These are phyloP conservation scores for Phrynocephalus forsythii DNA, from an alignment of 2,797 vertebrate species.

Conservation along the genomic window DNA sequence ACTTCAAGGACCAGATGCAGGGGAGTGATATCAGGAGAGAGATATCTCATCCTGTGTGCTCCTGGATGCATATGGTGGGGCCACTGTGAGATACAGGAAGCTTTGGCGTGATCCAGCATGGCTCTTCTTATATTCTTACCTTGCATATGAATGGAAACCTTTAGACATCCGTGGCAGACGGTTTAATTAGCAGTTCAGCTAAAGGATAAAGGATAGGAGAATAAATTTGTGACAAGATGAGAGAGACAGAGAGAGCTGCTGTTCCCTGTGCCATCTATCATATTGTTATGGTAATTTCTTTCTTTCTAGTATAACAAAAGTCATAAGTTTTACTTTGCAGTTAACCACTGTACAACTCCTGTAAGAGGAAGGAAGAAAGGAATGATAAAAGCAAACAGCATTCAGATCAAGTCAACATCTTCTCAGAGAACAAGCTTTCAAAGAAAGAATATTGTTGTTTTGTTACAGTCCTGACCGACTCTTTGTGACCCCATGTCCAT, in stretches of 20 bases:
- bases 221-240: slow-evolving; percentile 7
- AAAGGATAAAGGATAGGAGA: slow-evolving; percentile 21
- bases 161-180: background rate
- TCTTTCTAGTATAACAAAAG: slow-evolving; percentile 26
- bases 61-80: no score
- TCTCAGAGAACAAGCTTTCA: slow-evolving; percentile 14
- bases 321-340: slow-evolving; percentile 34
- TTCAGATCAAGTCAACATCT: slow-evolving; percentile 11
- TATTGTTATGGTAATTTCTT: background rate
- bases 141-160: slow-evolving; percentile 21
- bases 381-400: slow-evolving; percentile 47
- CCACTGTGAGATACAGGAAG: no score
- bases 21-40: no score
- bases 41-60: no score
- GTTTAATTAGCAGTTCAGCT: slow-evolving; percentile 27
- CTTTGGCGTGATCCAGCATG: no score
- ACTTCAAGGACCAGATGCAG: no score
- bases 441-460: no score
- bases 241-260: background rate
- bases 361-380: slow-evolving; percentile 48
- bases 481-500: no score
- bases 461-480: no score
- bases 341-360: slow-evolving; percentile 37
- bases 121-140: background rate
- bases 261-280: slow-evolving; percentile 12